A percentile compares a stretch with the other conserved stretches of the same genome.
These are phyloP conservation scores for Thripadectes ignobilis DNA, from an alignment of 2,797 vertebrate species.

Conservation along the genomic window DNA sequence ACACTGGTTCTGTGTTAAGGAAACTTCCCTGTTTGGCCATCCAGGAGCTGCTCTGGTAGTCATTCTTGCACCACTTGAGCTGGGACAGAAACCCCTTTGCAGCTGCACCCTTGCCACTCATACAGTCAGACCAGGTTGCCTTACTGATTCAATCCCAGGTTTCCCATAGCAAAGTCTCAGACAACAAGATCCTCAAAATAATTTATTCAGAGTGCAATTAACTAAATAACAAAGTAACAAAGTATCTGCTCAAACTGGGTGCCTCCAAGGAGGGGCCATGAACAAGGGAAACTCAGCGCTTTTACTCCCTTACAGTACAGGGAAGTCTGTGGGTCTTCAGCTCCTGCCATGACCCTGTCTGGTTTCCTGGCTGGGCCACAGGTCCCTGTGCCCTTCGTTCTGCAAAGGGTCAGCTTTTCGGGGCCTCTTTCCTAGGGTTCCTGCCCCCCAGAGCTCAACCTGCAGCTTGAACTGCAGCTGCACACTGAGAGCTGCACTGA, in stretches of 20 bases:
- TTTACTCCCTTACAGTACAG: background rate
- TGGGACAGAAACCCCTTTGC: background rate
- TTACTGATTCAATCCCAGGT: background rate
- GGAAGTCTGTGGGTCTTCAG: rapidly evolving
- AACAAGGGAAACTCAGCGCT: background rate
- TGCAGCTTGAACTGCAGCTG: background rate
- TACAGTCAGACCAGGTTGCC: background rate
- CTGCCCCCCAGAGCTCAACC: rapidly evolving
- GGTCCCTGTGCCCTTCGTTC: background rate
- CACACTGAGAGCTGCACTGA: background rate
- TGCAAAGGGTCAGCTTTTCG: background rate
- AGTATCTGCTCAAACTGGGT: background rate
- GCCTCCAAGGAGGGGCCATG: background rate
- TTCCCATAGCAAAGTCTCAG: background rate
- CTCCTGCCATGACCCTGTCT: rapidly evolving
- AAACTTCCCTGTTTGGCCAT: background rate
- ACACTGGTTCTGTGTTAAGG: background rate
- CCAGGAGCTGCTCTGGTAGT: background rate
- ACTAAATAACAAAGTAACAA: background rate
- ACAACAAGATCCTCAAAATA: background rate
- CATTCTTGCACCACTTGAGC: background rate
- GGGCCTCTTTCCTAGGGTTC: background rate
- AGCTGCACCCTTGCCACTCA: background rate
- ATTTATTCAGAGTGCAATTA: too few species aligned
- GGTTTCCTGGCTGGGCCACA: background rate